Conservation (phyloP, 2,888 invertebrate species). For the Melieria picta region DNA sequence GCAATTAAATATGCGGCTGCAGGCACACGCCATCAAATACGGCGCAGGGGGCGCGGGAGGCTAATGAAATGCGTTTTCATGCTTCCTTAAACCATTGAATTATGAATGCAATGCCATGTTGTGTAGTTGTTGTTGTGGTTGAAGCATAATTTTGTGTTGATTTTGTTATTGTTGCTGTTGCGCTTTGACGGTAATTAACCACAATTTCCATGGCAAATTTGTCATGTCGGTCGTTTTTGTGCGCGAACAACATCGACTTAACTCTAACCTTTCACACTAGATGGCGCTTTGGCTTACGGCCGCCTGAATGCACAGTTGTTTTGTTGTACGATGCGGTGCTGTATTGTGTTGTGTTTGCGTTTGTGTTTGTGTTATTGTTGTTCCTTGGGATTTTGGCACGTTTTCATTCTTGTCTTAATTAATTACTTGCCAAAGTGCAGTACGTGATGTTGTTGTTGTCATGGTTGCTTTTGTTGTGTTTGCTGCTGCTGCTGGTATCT, state of each 20-base stretch:
- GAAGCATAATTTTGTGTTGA: slow-evolving; percentile 12
- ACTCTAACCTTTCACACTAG: slow-evolving; percentile 24
- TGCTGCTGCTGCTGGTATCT: background rate
- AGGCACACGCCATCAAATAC: background rate
- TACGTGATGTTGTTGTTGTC: slow-evolving; percentile 42
- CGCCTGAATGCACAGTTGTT: slow-evolving; percentile 6
- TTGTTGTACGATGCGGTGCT: slow-evolving; percentile 15
- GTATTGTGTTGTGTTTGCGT: slow-evolving; percentile 12
- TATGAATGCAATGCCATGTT: background rate
- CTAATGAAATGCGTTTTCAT: background rate
- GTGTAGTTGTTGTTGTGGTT: background rate
- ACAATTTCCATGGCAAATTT: slow-evolving; percentile 12
- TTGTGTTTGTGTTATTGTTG: slow-evolving; percentile 31
- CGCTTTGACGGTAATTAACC: slow-evolving; percentile 21
- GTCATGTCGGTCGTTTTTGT: background rate
- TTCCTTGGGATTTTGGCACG: slow-evolving; percentile 32
- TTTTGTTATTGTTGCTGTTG: slow-evolving; percentile 19
- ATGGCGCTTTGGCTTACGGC: background rate
- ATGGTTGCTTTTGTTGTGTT: background rate
- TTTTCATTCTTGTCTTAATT: slow-evolving; percentile 47
- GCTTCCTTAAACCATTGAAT: too few relatives aligned
- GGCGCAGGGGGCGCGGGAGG: background rate
- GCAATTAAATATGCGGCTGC: slow-evolving; percentile 6
- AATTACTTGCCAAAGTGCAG: slow-evolving; percentile 50
- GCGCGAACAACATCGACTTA: slow-evolving; percentile 21